These are phyloP conservation scores for Polypedilum pembai DNA, from an alignment of 1,140 invertebrate genomes.

Conservation along the genomic window DNA sequence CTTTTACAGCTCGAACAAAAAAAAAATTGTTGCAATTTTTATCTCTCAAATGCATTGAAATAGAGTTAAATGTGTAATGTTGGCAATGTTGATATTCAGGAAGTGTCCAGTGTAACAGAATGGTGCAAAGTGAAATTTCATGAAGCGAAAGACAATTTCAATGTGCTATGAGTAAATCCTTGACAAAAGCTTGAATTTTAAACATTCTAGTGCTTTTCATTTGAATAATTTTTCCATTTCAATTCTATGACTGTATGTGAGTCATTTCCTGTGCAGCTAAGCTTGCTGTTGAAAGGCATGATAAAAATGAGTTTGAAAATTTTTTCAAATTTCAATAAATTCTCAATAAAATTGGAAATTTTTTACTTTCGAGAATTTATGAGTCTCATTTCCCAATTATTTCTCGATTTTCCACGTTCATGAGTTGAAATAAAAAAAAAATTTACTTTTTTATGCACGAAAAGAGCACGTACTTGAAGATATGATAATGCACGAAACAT, in stretches of 20 bases:
- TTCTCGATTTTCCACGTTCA: background rate
- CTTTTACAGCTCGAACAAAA: no score
- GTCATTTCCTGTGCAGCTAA: background rate
- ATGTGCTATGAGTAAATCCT: background rate
- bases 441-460: conserved; percentile 11
- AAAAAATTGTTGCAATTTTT: no score
- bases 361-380: background rate
- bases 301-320: background rate
- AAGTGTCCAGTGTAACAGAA: no score
- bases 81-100: no score
- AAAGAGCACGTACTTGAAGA: conserved; percentile 16
- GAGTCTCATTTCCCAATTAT: conserved; percentile 1
- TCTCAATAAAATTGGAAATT: background rate
- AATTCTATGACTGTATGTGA: background rate
- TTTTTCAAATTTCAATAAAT: background rate
- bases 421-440: background rate
- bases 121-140: no score
- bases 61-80: no score
- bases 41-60: no score
- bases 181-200: no score
- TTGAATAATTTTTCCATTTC: conserved; percentile 26
- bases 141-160: background rate
- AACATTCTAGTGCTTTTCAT: background rate
- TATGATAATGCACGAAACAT: background rate
- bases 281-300: background rate